phyloP scores from a whole-genome alignment of 2,797 vertebrate species.

The Cichlasoma orientale region DNA sequence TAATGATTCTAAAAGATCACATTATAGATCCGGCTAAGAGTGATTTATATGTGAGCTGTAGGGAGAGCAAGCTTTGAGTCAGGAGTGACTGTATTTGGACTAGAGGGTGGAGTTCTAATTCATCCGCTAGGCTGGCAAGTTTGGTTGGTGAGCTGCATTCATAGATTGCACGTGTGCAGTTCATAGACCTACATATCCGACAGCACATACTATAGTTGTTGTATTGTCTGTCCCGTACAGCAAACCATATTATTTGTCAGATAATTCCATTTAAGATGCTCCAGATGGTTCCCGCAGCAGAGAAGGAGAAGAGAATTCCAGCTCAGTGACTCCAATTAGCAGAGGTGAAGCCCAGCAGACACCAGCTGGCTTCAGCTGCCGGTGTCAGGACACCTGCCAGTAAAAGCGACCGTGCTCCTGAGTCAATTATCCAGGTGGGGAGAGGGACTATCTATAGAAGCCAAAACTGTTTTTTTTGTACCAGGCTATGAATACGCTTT shows the following conservation, averaged over 20 bases:
- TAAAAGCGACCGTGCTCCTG: neutral
- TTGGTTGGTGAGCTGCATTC: neutral
- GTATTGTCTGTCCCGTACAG: neutral
- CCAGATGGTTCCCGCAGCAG: neutral
- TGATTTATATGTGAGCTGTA: neutral
- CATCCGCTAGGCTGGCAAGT: neutral
- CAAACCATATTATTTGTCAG: neutral
- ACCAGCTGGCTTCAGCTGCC: too few species aligned
- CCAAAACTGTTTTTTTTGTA: neutral
- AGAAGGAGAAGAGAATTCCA: neutral
- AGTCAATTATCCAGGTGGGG: neutral
- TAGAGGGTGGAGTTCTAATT: neutral
- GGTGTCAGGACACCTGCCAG: neutral
- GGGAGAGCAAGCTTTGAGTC: neutral
- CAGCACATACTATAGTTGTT: neutral
- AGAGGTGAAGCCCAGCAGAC: neutral
- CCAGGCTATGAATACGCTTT: neutral
- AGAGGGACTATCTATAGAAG: too few species aligned
- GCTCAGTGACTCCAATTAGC: neutral
- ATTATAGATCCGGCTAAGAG: neutral
- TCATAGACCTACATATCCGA: too few species aligned
- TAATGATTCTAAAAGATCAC: neutral
- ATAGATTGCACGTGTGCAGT: neutral
- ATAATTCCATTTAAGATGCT: neutral
- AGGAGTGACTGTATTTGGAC: neutral